Evolutionary conservation across 2,113 vertebrate species (phyloP), one percentile per base, ranked within the genome.

Genomic region (Daboia siamensis): DNA sequence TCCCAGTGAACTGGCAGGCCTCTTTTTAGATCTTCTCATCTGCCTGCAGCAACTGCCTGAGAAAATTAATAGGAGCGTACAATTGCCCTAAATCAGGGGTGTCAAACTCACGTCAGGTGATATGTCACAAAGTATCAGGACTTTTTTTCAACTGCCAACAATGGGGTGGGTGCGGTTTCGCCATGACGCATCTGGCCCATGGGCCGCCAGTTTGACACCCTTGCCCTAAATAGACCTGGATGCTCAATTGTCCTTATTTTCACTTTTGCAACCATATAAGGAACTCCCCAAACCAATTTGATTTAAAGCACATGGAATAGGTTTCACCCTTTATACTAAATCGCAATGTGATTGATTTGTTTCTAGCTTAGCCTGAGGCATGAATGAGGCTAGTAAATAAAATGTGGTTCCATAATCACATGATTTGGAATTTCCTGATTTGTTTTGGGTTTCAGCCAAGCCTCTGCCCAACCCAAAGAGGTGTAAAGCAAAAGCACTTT

Each of bases 11-110:
- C n/a, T 24, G 8, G 3, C 80, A n/a, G 21, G 11, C 29, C 57
- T 90, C 64, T 90, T 90, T 74, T 80, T 26, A 33, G 57, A 55
- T 55, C 20, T 15, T 21, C 33, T 13, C 13, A 17, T 33, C 44
- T 61, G 24, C 29, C 11, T 23, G 4, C 0, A 64, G 61, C 4
- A 48, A n/a, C 92, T 80, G 24, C n/a, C 5, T 55, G 5, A 56
- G 84, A 61, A 61, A 0, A 0, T 46, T 26, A n/a, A n/a, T n/a
- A n/a, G 61, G 29, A 11, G 26, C 61, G 13, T 69, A 69, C 61
- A 69, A 13, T 69, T 69, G 15, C 69, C 69, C 69, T 39, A 39
- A n/a, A 20, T n/a, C 8, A 51, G 48, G 48, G 48, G 48, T 51
- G 48, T 51, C 48, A 51, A 51, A 51, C 48, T 51, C 8, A 8